These are phyloP conservation scores for Ictalurus furcatus DNA, from an alignment of 2,113 vertebrate species.

Conservation along the genomic window DNA sequence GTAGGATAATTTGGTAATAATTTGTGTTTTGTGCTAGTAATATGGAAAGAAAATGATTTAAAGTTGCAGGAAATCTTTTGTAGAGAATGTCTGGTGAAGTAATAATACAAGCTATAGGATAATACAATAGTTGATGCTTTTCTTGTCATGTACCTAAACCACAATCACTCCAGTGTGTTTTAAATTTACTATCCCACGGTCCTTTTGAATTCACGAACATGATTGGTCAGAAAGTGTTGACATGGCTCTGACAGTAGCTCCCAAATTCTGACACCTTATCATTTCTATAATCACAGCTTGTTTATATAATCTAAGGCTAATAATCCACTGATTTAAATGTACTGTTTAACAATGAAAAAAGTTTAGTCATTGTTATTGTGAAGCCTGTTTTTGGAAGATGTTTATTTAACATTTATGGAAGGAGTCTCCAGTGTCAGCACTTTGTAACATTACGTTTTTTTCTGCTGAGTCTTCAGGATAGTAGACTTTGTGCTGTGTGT, in stretches of 20 bases:
- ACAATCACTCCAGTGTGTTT: neutral
- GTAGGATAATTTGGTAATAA: neutral
- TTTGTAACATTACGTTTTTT: neutral
- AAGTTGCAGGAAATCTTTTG: neutral
- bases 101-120: neutral
- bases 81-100: neutral
- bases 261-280: neutral
- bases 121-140: neutral
- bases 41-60: neutral
- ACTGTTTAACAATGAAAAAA: neutral
- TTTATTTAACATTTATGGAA: neutral
- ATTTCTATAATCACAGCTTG: neutral
- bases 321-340: neutral
- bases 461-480: neutral
- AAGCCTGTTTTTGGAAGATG: neutral
- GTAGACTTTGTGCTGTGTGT: neutral
- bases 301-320: neutral
- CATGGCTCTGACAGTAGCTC: neutral
- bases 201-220: neutral
- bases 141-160: neutral
- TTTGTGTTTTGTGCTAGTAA: neutral
- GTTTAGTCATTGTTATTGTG: neutral
- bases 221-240: neutral
- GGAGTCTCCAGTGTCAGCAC: neutral
- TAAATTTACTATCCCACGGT: neutral